Conservation (phyloP, 92 coral and sea anemone species). For the Heteractis magnifica region DNA sequence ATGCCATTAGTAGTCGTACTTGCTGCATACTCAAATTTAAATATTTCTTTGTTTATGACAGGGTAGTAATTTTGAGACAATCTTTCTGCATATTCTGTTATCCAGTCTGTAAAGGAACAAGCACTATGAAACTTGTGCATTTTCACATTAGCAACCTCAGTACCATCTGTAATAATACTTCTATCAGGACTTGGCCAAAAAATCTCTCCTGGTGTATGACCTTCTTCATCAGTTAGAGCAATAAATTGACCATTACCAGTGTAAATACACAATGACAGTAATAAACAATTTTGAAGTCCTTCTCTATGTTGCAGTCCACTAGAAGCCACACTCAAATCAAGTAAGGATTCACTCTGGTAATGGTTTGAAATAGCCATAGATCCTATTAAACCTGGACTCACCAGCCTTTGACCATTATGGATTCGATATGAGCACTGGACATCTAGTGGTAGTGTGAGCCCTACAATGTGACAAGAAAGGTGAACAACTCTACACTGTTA, state of each 20-base stretch:
- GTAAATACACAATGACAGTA: slow-evolving; percentile 78
- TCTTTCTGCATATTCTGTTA: slow-evolving; percentile 71
- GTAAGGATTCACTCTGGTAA: slow-evolving; percentile 90
- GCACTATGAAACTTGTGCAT: slow-evolving; percentile 88
- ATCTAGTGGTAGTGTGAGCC: slow-evolving; percentile 78
- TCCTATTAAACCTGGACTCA: slow-evolving; percentile 85
- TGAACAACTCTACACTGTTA: neutral
- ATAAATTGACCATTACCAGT: slow-evolving; percentile 95
- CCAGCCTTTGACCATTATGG: slow-evolving; percentile 94
- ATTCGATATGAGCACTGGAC: slow-evolving; percentile 86
- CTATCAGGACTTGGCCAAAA: slow-evolving; percentile 95
- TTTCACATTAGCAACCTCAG: slow-evolving; percentile 52
- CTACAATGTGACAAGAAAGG: slow-evolving; percentile 22
- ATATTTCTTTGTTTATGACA: slow-evolving; percentile 78
- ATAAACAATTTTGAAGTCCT: slow-evolving; percentile 82
- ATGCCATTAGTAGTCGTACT: slow-evolving; percentile 65
- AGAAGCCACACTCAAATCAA: slow-evolving; percentile 65
- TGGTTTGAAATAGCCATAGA: slow-evolving; percentile 90
- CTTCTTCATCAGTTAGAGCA: slow-evolving; percentile 83
- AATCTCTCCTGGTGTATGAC: slow-evolving; percentile 79
- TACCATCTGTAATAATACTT: slow-evolving; percentile 44
- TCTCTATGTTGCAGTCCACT: slow-evolving; percentile 69
- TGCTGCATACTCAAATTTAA: slow-evolving; percentile 73
- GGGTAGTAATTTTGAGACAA: slow-evolving; percentile 70
- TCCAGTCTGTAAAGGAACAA: slow-evolving; percentile 70